phyloP scores from a whole-genome alignment of 2,113 vertebrate genomes.

The Panurus biarmicus region DNA sequence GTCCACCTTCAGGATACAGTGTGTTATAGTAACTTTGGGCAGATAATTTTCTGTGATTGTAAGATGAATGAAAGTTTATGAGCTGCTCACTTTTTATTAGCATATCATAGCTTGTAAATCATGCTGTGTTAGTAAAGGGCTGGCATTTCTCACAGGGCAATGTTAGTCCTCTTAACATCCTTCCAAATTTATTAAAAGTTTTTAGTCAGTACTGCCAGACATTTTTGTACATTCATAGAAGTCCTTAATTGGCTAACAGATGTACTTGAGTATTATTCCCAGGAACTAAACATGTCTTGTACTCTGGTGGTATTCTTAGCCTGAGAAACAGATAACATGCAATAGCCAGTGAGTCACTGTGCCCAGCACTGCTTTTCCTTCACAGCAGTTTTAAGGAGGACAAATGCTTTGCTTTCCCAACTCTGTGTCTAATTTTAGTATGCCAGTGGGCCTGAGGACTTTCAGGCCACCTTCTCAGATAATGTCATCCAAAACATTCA shows the following conservation, averaged over 20 bases:
- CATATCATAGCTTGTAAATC: not conserved
- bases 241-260: not conserved
- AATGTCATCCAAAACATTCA: not conserved
- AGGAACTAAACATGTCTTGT: not conserved
- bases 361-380: not conserved
- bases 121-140: not conserved
- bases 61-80: not conserved
- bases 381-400: not conserved
- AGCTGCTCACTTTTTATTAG: not conserved
- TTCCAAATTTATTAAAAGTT: not conserved
- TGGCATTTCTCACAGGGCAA: not conserved
- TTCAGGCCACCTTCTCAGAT: not conserved
- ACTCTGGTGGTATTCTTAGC: not conserved
- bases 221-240: not conserved
- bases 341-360: constrained; percentile 22
- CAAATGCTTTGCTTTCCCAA: not conserved
- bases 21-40: not conserved
- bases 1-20: not conserved
- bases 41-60: not conserved
- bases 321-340: not conserved
- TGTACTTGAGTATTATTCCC: not conserved
- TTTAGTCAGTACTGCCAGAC: not conserved
- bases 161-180: not conserved
- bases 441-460: not conserved
- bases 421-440: not conserved